Evolutionary conservation across 2,797 vertebrate species (phyloP), one percentile per base, ranked within the genome.

Genomic region (Picus viridis): DNA sequence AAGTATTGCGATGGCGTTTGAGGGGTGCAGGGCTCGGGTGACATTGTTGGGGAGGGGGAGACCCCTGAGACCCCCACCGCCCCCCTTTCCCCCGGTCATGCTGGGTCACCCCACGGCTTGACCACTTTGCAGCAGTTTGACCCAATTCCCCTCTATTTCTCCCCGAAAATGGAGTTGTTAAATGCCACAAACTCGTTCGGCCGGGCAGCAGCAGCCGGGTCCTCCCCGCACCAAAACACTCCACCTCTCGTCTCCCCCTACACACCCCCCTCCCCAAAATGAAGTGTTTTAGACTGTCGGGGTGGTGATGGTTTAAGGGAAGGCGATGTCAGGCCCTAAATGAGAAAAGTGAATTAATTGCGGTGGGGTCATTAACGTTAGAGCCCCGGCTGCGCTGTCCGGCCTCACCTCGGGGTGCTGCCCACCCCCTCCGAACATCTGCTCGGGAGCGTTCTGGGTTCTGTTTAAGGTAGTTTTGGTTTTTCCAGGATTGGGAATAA

Each of bases 51-150:
- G 4, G 12, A 3, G 3, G 11, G 12, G 22, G 49, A 18, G 49
- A 51, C 23, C 49, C 12, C 49, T 51, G 49, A 51, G 49, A 51
- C 20, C 13, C 24, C 29, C 10, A 36, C 36, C 36, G 10, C 22
- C 10, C 11, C 15, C 16, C 22, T 8, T 9, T 7, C 5, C 12
- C 20, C 16, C 17, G 14, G 7, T 36, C 0, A 4, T 1, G 63
- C 5, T 5, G 16, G 16, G n/a, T 19, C 45, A 1, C 24, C 1
- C 16, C 45, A 7, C 8, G 8, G 17, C 22, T 10, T 14, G 43
- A 8, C 18, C 45, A 11, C 53, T 23, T 15, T 4, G 70, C 62
- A 3, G 34, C 8, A 0, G 41, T 24, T n/a, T 86, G 73, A 64
- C 73, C 69, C 34, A 8, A 0, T 91, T 88, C 30, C 59, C 2